These are phyloP conservation scores for Fukomys damarensis DNA, from an alignment of 2,113 vertebrate genomes.

Conservation along the genomic window DNA sequence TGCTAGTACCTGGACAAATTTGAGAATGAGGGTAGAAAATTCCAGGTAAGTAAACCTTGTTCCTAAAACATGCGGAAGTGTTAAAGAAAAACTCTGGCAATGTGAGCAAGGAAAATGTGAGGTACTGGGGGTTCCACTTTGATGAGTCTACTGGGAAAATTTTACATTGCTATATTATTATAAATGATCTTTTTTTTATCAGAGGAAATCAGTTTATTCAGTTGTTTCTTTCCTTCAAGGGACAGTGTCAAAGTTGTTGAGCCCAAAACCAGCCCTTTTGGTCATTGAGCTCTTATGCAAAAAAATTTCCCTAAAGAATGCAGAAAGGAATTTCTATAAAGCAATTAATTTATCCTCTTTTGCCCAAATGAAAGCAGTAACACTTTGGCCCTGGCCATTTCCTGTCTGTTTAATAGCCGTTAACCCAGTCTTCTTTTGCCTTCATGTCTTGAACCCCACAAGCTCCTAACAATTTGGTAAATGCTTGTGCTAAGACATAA, in stretches of 20 bases:
- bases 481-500: not conserved
- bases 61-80: conserved; percentile 10
- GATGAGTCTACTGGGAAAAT: not conserved
- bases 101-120: not conserved
- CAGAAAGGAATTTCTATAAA: conserved; percentile 77
- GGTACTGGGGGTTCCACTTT: not conserved
- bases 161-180: conserved; percentile 36
- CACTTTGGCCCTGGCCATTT: conserved; percentile 44
- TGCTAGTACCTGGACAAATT: not conserved
- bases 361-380: conserved; percentile 23
- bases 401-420: conserved; percentile 65
- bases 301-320: conserved; percentile 68
- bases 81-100: not conserved
- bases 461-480: not conserved
- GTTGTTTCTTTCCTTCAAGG: conserved; percentile 67
- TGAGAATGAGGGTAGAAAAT: not conserved
- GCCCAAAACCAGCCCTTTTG: conserved; percentile 13
- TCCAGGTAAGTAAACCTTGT: not conserved
- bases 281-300: conserved; percentile 50
- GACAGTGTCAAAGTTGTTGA: conserved; percentile 71
- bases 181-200: conserved; percentile 55
- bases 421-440: not conserved
- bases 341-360: conserved; percentile 62
- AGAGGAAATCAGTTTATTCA: conserved; percentile 61
- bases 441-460: conserved; percentile 15